A percentile compares a stretch with the other conserved stretches of the same genome.
phyloP scores from a whole-genome alignment of 2,113 vertebrate genomes.

The Alectura lathami region DNA sequence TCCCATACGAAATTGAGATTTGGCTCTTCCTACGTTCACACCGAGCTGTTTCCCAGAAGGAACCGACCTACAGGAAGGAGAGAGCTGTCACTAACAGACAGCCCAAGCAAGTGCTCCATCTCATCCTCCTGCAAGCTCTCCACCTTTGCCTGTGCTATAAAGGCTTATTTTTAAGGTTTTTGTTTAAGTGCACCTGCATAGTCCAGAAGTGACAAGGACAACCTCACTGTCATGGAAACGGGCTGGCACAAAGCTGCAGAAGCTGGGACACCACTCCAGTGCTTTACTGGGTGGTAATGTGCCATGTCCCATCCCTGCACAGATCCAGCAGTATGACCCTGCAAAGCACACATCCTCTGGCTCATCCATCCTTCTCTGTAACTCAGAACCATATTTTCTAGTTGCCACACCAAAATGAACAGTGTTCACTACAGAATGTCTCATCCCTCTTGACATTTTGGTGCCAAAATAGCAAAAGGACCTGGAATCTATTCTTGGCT shows the following conservation, averaged over 20 bases:
- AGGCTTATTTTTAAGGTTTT: background rate
- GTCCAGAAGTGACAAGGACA: background rate
- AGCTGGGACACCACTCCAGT: background rate
- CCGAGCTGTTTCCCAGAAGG: constrained; percentile 15
- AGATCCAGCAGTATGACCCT: background rate
- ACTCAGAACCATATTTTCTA: background rate
- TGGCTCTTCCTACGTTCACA: constrained; percentile 34
- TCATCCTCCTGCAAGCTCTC: background rate
- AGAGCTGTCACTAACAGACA: background rate
- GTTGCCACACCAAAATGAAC: background rate
- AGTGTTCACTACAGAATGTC: constrained; percentile 20
- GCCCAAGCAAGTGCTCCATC: background rate
- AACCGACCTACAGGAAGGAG: background rate
- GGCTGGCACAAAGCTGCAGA: background rate
- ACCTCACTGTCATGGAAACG: background rate
- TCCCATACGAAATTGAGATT: background rate
- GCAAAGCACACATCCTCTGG: background rate
- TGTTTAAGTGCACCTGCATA: background rate
- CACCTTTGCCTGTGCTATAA: background rate
- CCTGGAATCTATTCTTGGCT: constrained; percentile 43
- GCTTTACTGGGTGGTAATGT: background rate
- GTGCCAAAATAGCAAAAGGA: constrained; percentile 28
- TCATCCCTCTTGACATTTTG: constrained; percentile 22
- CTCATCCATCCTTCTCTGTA: background rate
- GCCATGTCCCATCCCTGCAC: background rate